Evolutionary conservation across 2,797 vertebrate species (phyloP), one percentile per base, ranked within the genome.

Genomic region (Picus viridis): DNA sequence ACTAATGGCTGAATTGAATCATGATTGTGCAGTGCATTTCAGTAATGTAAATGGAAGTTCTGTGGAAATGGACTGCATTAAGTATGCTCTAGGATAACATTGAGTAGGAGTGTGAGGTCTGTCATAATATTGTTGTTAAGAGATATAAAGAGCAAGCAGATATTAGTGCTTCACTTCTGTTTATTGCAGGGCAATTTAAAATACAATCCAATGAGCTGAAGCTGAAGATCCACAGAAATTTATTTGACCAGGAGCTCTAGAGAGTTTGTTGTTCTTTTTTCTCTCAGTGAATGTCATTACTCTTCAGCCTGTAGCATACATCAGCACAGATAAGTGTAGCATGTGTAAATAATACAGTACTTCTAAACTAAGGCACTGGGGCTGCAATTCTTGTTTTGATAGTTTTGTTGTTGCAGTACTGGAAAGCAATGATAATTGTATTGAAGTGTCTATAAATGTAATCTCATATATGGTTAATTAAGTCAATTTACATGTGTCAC

Each of bases 171-270:
- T 75, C 73, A 63, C 12, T 72, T 78, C 78, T 90, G 43, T 90
- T 94, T 12, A 26, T 92, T 91, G 77, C 49, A 76, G 70, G 90
- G 71, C 51, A 86, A 90, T 75, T 88, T 91, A 63, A 75, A 95
- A 82, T 89, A 86, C 61, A 90, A 76, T 76, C 90, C 49, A 94
- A 45, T 88, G 70, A 70, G 6, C 39, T 32, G 41, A 70, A 76
- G 29, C 16, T 81, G 65, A 95, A 97, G 73, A 65, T 68, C 39
- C 36, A 18, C 7, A 65, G 85, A 88, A 90, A 45, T 59, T 39
- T 41, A 74, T 41, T 84, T 81, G 67, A 53, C 39, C 9, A 71
- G 83, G 58, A 62, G 47, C 39, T 74, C 81, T 82, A 41, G 17
- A 58, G 72, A 49, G 10, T 69, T 1, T 47, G 39, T 39, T 39